phyloP scores from a whole-genome alignment of 2,888 invertebrate genomes.

The Charanyca ferruginea region DNA sequence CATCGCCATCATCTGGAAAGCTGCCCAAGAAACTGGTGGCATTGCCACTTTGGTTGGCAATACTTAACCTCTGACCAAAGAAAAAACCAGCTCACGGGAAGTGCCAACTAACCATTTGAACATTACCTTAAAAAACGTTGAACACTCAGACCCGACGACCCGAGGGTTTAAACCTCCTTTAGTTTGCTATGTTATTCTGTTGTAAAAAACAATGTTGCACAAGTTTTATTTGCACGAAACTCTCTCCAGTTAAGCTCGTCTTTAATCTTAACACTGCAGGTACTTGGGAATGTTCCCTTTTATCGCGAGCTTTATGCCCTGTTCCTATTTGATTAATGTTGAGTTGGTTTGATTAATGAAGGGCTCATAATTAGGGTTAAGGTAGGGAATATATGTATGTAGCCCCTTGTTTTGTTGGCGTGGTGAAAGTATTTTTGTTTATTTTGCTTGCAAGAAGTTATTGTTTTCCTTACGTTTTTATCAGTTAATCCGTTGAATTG shows the following conservation, averaged over 20 bases:
- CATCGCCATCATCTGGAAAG: too few relatives aligned
- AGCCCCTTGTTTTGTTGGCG: constrained; percentile 13
- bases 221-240: background rate
- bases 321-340: constrained; percentile 39
- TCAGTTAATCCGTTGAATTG: too few relatives aligned
- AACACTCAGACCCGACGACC: too few relatives aligned
- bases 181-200: background rate
- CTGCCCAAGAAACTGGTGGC: too few relatives aligned
- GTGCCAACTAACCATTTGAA: too few relatives aligned
- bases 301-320: background rate
- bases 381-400: background rate
- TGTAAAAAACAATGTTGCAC: background rate
- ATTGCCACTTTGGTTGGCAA: too few relatives aligned
- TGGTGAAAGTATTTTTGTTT: background rate
- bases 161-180: too few relatives aligned
- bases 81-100: too few relatives aligned
- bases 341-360: constrained; percentile 44
- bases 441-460: background rate
- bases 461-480: background rate
- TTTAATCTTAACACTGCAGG: background rate
- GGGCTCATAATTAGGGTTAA: constrained; percentile 18
- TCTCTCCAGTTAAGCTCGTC: background rate
- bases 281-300: constrained; percentile 4
- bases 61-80: too few relatives aligned
- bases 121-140: too few relatives aligned